Evolutionary conservation across 2,113 vertebrate genomes (phyloP).

Genomic region (Poicephalus gulielmi): DNA sequence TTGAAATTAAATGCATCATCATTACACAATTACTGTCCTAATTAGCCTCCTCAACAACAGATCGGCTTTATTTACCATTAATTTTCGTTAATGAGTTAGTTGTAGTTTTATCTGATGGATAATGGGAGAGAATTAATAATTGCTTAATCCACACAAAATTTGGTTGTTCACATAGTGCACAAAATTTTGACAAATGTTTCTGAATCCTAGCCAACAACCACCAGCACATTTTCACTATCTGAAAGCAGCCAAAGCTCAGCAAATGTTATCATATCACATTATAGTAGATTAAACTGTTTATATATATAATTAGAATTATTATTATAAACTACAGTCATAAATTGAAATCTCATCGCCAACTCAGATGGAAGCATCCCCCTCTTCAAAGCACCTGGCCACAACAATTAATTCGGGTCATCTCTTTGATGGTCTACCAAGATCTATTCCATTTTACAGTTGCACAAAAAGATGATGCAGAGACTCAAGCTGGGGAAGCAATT

Average conservation of each 20-base stretch:
- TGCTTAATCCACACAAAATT: conserved; percentile 59
- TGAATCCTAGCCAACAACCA: conserved; percentile 51
- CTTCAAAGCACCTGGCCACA: neutral
- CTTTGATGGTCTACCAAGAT: neutral
- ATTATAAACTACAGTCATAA: conserved; percentile 38
- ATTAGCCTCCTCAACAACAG: conserved; percentile 60
- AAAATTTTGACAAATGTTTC: conserved; percentile 52
- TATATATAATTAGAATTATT: conserved; percentile 58
- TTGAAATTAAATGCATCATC: conserved; percentile 38
- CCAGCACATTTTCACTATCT: conserved; percentile 61
- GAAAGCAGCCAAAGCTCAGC: conserved; percentile 59
- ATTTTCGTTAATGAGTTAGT: conserved; percentile 72
- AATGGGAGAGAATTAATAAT: conserved; percentile 66
- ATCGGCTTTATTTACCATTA: conserved; percentile 68
- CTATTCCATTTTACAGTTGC: neutral
- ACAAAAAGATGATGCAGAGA: neutral
- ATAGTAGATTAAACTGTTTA: conserved; percentile 52
- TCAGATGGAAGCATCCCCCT: neutral
- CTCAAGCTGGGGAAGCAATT: neutral
- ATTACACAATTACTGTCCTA: conserved; percentile 48
- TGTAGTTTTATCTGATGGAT: conserved; percentile 66
- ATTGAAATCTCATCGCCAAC: neutral
- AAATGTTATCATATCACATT: conserved; percentile 48
- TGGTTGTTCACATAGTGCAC: conserved; percentile 31
- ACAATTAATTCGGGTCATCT: neutral